Base-by-base conservation (phyloP, 2,797 vertebrate genomes). In the Threskiornis aethiopicus region DNA sequence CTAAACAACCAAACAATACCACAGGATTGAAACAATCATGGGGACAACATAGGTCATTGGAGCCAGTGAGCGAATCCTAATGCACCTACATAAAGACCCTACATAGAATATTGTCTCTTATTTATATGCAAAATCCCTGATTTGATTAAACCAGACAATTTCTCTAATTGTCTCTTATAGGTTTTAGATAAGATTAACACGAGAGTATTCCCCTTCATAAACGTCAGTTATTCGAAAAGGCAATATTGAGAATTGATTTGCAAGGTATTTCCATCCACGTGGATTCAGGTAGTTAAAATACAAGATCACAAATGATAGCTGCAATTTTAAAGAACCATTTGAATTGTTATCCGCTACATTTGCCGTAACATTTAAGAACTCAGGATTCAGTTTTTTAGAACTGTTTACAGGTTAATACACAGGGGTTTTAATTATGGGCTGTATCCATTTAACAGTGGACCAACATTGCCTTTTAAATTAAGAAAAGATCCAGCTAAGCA, bases 41-140 rank as follows among this genome's bases (percentile, higher is more conserved):
- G 96, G 96, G 95, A 95, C 96, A 96, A 97, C 95, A 97, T 96
- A 96, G 97, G 97, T 93, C 97, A 98, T 95, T 0, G 94, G 97
- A 97, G 95, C 96, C 97, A 94, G 93, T 54, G 72, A 96, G 93
- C 90, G 96, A 95, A 84, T 96, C 97, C 96, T 94, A 96, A 96
- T 97, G 97, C 91, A 91, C 93, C 94, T 97, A 96, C 96, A 94
- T 96, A 95, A 97, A 96, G 93, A 96, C 95, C 96, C 96, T 93
- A 96, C 94, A 91, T 94, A 94, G 93, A 96, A 95, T 95, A 94
- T 95, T 87, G 78, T 96, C 88, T 97, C 88, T 96, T 95, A 96
- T 89, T 97, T 97, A 96, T 96, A 97, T 94, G 96, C 95, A 96
- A 97, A 97, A 97, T 97, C 97, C 97, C 97, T 97, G 97, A 97